phyloP scores from a whole-genome alignment of 2,888 invertebrate species.

The Teleogryllus oceanicus region DNA sequence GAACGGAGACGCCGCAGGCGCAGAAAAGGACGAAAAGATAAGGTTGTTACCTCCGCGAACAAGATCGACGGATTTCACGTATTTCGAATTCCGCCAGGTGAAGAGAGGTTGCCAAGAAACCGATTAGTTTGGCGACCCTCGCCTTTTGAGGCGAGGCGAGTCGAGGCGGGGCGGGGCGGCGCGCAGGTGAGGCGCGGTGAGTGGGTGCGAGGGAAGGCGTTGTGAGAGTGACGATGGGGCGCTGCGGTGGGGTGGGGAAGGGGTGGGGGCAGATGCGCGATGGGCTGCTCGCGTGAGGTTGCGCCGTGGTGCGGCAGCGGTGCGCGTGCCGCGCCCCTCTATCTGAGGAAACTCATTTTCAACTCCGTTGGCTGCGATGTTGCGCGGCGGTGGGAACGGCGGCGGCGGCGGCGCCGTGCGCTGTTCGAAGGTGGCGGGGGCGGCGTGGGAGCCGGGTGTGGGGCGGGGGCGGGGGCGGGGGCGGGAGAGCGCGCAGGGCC shows the following conservation, averaged over 20 bases:
- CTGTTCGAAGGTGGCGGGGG: neutral
- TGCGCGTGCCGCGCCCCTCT: slow-evolving; percentile 1
- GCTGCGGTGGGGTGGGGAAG: neutral
- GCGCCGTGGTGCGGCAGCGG: neutral
- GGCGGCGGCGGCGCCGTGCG: neutral
- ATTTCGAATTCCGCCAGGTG: slow-evolving; percentile 18
- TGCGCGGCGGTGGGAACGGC: neutral
- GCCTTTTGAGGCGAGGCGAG: neutral
- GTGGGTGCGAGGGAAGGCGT: neutral
- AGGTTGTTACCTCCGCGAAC: neutral
- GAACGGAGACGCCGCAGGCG: too few relatives aligned
- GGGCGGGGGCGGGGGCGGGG: neutral
- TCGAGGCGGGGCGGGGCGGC: neutral
- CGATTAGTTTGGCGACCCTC: neutral
- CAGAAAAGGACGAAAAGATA: neutral
- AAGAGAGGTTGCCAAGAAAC: slow-evolving; percentile 1
- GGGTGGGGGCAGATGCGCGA: neutral
- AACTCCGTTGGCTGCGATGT: slow-evolving; percentile 18
- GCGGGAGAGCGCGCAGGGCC: neutral
- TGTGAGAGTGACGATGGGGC: neutral
- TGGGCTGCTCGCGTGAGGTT: neutral
- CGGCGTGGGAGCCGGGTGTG: neutral
- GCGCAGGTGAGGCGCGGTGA: neutral
- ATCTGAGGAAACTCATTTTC: slow-evolving; percentile 18
- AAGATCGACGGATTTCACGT: neutral